Evolutionary conservation across 2,888 invertebrate genomes (phyloP).

Genomic region (Perizoma affinitatum): DNA sequence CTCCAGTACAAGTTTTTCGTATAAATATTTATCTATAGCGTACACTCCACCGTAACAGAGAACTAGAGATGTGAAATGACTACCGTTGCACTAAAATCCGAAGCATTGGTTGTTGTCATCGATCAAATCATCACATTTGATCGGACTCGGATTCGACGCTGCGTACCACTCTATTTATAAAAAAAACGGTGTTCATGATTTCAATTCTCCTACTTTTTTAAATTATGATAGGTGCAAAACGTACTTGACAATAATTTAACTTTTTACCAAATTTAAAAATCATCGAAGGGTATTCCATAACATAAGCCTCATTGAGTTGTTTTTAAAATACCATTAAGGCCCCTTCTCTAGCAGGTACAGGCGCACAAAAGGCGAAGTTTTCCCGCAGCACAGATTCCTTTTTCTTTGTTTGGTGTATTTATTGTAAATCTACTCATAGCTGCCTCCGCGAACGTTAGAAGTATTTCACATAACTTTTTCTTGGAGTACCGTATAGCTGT

Average conservation of each 20-base stretch:
- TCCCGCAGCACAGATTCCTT: constrained; percentile 80
- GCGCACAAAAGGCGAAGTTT: constrained; percentile 79
- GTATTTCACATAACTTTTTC: constrained; percentile 82
- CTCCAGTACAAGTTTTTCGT: constrained; percentile 36
- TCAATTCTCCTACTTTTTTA: no score
- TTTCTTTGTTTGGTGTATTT: constrained; percentile 84
- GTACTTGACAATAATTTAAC: no score
- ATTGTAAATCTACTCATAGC: constrained; percentile 84
- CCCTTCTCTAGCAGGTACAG: constrained; percentile 46
- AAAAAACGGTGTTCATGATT: no score
- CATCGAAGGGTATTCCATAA: no score
- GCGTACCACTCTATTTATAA: no score
- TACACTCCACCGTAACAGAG: constrained; percentile 39
- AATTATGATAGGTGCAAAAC: no score
- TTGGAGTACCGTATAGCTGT: constrained; percentile 45
- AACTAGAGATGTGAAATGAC: constrained; percentile 15
- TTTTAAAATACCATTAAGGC: no score
- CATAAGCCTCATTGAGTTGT: no score
- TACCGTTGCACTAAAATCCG: not conserved
- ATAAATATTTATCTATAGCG: constrained; percentile 53
- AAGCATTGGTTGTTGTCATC: no score
- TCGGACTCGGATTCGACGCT: no score
- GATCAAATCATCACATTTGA: no score
- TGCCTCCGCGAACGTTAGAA: constrained; percentile 69
- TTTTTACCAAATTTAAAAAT: no score